Base-by-base conservation (phyloP, 2,797 vertebrate genomes). In the Chelidonichthys spinosus region DNA sequence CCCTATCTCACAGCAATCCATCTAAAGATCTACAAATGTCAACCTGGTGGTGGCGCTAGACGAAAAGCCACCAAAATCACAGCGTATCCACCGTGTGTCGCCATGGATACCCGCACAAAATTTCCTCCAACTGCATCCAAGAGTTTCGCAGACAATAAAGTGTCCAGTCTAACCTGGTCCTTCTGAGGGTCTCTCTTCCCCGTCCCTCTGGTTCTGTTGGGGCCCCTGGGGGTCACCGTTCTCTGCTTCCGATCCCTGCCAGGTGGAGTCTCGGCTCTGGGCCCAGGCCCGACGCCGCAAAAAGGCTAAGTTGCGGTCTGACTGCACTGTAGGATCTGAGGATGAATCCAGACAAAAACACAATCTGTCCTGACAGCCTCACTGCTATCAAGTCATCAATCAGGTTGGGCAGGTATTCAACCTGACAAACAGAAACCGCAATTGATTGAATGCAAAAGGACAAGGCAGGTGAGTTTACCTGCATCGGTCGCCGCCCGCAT, bases 271-370 rank as follows among this genome's bases (percentile, higher is more conserved):
- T 76, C 58, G 85, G 79, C 87, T 92, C 58, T 89, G 74, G 40
- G 91, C 92, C 90, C 90, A 93, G 63, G 90, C 92, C 61, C 17
- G 82, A 2, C 92, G 89, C 18, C 87, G 83, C 55, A 84, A 10
- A 52, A 17, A 61, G 39, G 92, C 90, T 58, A 81, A 9, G 44
- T 49, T 82, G 76, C 56, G 53, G 50, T 67, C 54, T 1, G 82
- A 37, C 44, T 39, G 76, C 58, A 3, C 49, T 14, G 63, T 53
- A 49, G 63, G 59, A 86, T 86, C 90, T 91, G 60, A 35, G 42
- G 46, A 83, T 72, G 49, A 67, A 74, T 76, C 8, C 52, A 69
- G 61, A 25, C 18, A 79, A 69, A 25, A 25, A 25, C 25, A 66
- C 36, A 54, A 63, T 75, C n/a, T 0, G 11, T 55, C 25, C 35